Evolutionary conservation across 2,888 invertebrate species (phyloP), one percentile per base, ranked within the genome.

Genomic region (Megalurothrips usitatus): DNA sequence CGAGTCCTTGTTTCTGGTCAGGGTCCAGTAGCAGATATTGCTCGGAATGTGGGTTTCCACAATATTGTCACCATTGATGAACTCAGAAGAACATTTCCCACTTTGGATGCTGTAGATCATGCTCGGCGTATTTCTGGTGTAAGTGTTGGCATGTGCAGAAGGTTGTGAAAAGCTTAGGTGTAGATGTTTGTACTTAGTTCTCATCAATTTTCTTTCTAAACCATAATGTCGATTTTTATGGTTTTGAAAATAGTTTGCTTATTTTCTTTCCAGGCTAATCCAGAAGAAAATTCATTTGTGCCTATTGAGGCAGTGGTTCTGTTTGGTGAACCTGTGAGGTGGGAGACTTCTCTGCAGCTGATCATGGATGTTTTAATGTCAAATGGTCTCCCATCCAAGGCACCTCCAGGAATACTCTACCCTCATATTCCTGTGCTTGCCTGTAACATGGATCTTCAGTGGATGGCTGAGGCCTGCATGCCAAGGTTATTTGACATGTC

Each of bases 401-500:
- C 87, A 19, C 87, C 87, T 0, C 81, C 81, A 4, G 83, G 84
- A 17, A 84, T 89, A 83, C 89, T 90, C 34, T 88, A 91, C 85
- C 91, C 91, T 6, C 92, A 92, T 86, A 88, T 92, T 83, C 92
- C 92, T 52, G 86, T 92, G n/a, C 86, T 92, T 82, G 92, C 91
- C 0, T 92, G 92, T 84, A 92, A 92, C 84, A 91, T 91, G 89
- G 92, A 92, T 86, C 87, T 92, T 79, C 87, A 91, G 80, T 92
- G 91, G 91, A 91, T 92, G 88, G 90, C 92, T 2, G 92, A 92
- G 84, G 91, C 91, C 12, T 89, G 89, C 28, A 89, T 91, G 86
- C 92, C 92, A 1, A 88, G 92, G 88, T 91, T 86, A 48, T 19
- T 63, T 26, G 28, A 23, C 48, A 28, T 19, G 9, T 49, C 19